Evolutionary conservation across 2,113 vertebrate genomes (phyloP), one percentile per base, ranked within the genome.

Genomic region (Xiphophorus couchianus): DNA sequence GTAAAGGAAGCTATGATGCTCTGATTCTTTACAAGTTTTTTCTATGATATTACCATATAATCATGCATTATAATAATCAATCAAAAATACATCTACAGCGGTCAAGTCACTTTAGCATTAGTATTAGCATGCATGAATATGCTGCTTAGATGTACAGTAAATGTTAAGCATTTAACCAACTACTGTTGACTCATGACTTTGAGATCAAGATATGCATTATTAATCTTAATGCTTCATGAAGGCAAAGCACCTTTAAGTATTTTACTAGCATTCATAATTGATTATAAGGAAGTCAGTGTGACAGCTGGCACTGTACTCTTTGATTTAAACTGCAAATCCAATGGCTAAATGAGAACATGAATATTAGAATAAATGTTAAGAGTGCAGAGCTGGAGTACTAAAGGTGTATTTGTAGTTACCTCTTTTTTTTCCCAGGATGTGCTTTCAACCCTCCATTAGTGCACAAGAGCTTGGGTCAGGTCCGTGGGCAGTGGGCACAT

Each of bases 391-490:
- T 85, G 80, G 66, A 67, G 62, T 74, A 35, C 76, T 64, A 64
- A 71, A 74, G 85, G 73, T 60, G 76, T 74, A 80, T 85, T 80
- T 62, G 69, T 13, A 74, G 80, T 72, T 74, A 80, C 72, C 35
- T 78, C 78, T 84, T 35, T 77, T 77, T 87, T 78, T 83, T 42
- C 74, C 74, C 62, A 72, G 68, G 73, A 83, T 79, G 28, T 66
- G 66, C 76, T 80, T 80, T 82, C 75, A 90, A 90, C 88, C 92
- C 73, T 61, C 92, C 91, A 91, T 93, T 91, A 88, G 76, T 82
- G 83, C 27, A 68, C 84, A 69, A 65, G 77, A 89, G 86, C 84
- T 78, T 66, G 86, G 89, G 77, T 88, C 88, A 89, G 77, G 74
- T 76, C 51, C 63, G 66, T 84, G 86, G 86, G 85, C 86, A 84